These are phyloP conservation scores for Euschistus heros DNA, from an alignment of 1,140 invertebrate species.

Conservation along the genomic window DNA sequence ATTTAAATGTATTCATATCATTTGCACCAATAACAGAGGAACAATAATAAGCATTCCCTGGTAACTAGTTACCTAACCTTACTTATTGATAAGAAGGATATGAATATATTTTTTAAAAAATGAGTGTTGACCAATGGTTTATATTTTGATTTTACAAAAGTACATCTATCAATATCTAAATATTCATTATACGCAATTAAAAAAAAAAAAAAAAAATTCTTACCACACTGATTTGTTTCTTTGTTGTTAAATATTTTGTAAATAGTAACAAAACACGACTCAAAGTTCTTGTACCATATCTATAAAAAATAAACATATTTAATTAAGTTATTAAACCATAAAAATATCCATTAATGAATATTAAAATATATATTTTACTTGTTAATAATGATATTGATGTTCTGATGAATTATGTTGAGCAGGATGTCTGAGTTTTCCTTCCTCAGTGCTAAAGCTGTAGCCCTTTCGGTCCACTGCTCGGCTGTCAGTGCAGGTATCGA, in stretches of 20 bases:
- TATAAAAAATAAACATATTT: not conserved
- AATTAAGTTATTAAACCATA: not conserved
- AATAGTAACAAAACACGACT: not conserved
- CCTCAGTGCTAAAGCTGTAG: not conserved
- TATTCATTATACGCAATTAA: not conserved
- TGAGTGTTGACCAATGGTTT: not conserved
- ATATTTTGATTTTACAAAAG: not conserved
- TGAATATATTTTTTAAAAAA: not conserved
- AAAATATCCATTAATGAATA: not conserved
- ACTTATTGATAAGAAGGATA: not conserved
- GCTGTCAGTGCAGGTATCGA: not conserved
- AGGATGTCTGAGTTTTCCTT: not conserved
- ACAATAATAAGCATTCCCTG: not conserved
- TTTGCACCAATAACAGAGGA: too few species aligned
- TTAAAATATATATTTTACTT: not conserved
- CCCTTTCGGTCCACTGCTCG: not conserved
- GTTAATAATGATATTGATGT: not conserved
- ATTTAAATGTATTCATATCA: too few species aligned
- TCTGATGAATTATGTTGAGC: not conserved
- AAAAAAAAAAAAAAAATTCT: not conserved
- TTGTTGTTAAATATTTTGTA: not conserved
- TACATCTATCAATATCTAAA: not conserved
- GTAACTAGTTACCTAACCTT: not conserved
- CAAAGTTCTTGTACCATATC: not conserved
- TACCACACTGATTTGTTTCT: not conserved